A percentile compares a stretch with the other conserved stretches of the same genome.
Conservation (phyloP, 2,888 invertebrate genomes). For the Bembecia ichneumoniformis region DNA sequence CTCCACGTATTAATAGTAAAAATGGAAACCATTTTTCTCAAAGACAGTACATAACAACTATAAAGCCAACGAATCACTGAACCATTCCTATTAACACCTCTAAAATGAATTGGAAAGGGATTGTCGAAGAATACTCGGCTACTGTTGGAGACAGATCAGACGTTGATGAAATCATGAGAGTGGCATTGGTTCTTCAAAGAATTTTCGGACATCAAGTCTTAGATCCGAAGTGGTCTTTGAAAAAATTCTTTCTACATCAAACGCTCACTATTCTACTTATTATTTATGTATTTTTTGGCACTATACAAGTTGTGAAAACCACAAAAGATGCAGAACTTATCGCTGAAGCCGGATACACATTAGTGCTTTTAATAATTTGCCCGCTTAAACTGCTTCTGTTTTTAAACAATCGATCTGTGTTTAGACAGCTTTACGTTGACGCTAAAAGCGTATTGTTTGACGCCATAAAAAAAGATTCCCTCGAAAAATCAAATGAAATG, state of each 20-base stretch:
- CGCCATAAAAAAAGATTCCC: slow-evolving; percentile 20
- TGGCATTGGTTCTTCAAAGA: slow-evolving; percentile 28
- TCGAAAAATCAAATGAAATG: slow-evolving; percentile 14
- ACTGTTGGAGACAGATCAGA: slow-evolving; percentile 35
- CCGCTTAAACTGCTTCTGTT: slow-evolving; percentile 29
- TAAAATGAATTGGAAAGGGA: neutral
- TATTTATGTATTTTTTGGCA: slow-evolving; percentile 39
- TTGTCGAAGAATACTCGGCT: slow-evolving; percentile 15
- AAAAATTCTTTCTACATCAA: slow-evolving; percentile 22
- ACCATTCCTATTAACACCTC: neutral
- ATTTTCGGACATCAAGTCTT: slow-evolving; percentile 41
- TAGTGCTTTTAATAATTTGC: slow-evolving; percentile 25
- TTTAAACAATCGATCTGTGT: slow-evolving; percentile 19
- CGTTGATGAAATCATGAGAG: slow-evolving; percentile 28
- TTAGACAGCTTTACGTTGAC: slow-evolving; percentile 27
- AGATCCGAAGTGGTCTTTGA: slow-evolving; percentile 41
- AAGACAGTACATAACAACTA: no score
- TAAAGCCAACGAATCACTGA: no score
- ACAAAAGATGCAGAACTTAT: slow-evolving; percentile 22
- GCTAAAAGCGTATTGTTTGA: slow-evolving; percentile 30
- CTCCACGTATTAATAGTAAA: no score
- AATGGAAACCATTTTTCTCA: no score
- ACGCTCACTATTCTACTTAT: slow-evolving; percentile 21
- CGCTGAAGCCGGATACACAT: slow-evolving; percentile 39
- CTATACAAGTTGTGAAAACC: slow-evolving; percentile 24